Percentiles rank a stretch among this genome's conserved stretches.
phyloP scores from a whole-genome alignment of 2,113 vertebrate genomes.

The Azemiops feae region DNA sequence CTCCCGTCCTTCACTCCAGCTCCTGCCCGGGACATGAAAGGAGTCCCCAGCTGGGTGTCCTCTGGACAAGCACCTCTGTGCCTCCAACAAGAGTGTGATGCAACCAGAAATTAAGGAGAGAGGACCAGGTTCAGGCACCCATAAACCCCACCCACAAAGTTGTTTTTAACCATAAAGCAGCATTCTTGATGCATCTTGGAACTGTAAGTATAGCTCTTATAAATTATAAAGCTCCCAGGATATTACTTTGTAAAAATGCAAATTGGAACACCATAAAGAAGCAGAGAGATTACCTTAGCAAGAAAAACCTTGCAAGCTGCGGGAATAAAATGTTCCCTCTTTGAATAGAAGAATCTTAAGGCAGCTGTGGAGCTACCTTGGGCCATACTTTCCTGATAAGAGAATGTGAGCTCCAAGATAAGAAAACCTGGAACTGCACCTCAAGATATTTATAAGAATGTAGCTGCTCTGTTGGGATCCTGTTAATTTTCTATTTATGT shows the following conservation, averaged over 20 bases:
- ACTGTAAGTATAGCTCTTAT: neutral
- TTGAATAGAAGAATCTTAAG: neutral
- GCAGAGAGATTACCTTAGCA: neutral
- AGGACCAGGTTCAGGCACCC: neutral
- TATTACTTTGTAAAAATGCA: neutral
- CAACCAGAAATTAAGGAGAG: neutral
- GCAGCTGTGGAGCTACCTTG: neutral
- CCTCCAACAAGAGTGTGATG: too few relatives aligned
- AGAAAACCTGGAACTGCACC: neutral
- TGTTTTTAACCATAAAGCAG: neutral
- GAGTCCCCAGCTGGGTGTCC: too few relatives aligned
- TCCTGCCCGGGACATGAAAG: too few relatives aligned
- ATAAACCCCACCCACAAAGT: neutral
- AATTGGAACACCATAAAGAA: neutral
- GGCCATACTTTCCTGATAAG: neutral
- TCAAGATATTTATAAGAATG: neutral
- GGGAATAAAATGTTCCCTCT: neutral
- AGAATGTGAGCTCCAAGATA: neutral
- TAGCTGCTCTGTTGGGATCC: neutral
- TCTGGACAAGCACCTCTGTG: too few relatives aligned
- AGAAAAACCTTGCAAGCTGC: neutral
- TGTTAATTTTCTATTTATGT: neutral
- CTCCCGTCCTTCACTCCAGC: too few relatives aligned
- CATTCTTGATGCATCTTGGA: neutral
- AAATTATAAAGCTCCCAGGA: neutral